Evolutionary conservation across 2,888 invertebrate genomes (phyloP).

Genomic region (Carterocephalus palaemon): DNA sequence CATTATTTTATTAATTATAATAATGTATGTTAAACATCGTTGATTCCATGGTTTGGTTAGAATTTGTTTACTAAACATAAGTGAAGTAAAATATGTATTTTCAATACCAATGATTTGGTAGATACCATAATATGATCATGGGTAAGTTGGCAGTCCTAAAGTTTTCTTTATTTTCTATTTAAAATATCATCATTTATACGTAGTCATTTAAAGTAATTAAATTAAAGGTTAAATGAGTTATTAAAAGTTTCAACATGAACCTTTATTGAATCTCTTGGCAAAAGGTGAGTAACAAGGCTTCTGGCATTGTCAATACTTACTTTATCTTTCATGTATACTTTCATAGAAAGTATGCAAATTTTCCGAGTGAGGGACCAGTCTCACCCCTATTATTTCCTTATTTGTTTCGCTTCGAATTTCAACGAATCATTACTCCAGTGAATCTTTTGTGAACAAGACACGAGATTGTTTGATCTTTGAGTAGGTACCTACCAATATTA

Average conservation of each 20-base stretch:
- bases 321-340: constrained; percentile 61
- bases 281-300: constrained; percentile 48
- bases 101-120: too few relatives aligned
- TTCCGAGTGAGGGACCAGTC: constrained; percentile 35
- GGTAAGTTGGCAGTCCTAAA: too few relatives aligned
- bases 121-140: too few relatives aligned
- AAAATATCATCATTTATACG: too few relatives aligned
- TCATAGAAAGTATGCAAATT: constrained; percentile 58
- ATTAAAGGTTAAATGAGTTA: background rate
- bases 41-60: too few relatives aligned
- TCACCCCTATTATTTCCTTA: constrained; percentile 45
- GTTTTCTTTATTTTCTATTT: too few relatives aligned
- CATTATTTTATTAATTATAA: too few relatives aligned
- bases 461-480: constrained; percentile 51
- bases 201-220: too few relatives aligned
- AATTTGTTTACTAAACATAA: too few relatives aligned
- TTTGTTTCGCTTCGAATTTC: constrained; percentile 44
- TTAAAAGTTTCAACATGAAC: background rate
- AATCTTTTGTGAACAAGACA: constrained; percentile 58
- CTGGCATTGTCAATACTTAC: constrained; percentile 52
- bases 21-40: too few relatives aligned
- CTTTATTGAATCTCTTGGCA: constrained; percentile 37
- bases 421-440: constrained; percentile 45
- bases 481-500: constrained; percentile 40
- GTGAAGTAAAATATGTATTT: too few relatives aligned